Percentiles rank a stretch among this genome's conserved stretches.
Conservation (phyloP, 2,888 invertebrate species). For the Bombylius discolor region DNA sequence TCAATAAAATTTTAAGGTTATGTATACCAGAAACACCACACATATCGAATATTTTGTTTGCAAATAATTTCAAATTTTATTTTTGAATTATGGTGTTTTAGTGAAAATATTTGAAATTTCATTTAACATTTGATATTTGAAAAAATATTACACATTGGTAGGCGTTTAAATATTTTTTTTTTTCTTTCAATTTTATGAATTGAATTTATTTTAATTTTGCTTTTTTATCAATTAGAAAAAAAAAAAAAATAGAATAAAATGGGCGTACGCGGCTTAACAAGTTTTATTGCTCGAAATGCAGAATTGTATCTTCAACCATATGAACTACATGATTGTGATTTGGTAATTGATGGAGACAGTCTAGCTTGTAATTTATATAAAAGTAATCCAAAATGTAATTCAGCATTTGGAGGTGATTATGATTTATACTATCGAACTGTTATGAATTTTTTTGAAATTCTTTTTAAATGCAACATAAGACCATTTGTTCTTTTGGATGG, state of each 20-base stretch:
- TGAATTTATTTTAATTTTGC: too few relatives aligned
- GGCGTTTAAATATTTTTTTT: neutral
- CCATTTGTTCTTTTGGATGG: constrained; percentile 72
- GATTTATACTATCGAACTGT: constrained; percentile 57
- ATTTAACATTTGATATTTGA: too few relatives aligned
- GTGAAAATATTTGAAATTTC: too few relatives aligned
- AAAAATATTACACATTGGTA: too few relatives aligned
- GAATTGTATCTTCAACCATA: constrained; percentile 49
- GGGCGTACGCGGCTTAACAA: constrained; percentile 79
- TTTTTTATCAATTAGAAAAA: neutral
- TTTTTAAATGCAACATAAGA: constrained; percentile 55
- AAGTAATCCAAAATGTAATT: constrained; percentile 45
- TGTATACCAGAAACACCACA: too few relatives aligned
- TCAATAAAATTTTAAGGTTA: too few relatives aligned
- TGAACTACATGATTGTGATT: constrained; percentile 50
- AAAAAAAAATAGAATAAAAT: constrained; percentile 34
- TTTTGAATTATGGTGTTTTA: too few relatives aligned
- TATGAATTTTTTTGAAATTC: constrained; percentile 52
- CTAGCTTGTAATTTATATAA: constrained; percentile 58
- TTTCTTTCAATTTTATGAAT: too few relatives aligned
- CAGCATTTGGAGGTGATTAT: constrained; percentile 77
- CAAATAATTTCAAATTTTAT: too few relatives aligned
- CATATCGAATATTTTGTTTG: too few relatives aligned
- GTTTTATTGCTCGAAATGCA: constrained; percentile 56
- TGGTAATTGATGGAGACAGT: constrained; percentile 73